These are phyloP conservation scores for Xiphias gladius DNA, from an alignment of 2,113 vertebrate genomes.

Conservation along the genomic window DNA sequence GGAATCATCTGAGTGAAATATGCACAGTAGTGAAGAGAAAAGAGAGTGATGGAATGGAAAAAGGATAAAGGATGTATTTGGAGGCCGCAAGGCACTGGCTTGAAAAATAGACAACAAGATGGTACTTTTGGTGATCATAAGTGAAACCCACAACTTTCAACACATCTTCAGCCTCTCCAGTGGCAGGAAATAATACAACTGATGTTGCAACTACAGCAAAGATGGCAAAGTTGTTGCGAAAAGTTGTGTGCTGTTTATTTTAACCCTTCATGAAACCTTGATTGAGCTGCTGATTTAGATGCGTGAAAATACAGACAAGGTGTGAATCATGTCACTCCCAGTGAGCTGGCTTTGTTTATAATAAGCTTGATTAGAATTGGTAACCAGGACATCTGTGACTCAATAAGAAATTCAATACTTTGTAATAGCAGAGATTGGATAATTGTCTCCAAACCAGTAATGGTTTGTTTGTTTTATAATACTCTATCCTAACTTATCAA, in stretches of 20 bases:
- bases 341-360: background rate
- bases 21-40: conserved; percentile 34
- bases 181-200: background rate
- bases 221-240: background rate
- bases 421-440: background rate
- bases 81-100: background rate
- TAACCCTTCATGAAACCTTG: background rate
- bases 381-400: background rate
- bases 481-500: background rate
- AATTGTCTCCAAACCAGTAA: background rate
- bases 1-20: conserved; percentile 55
- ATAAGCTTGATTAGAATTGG: conserved; percentile 11
- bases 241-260: background rate
- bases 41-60: conserved; percentile 11
- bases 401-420: conserved; percentile 7
- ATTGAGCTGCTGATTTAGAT: conserved; percentile 9
- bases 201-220: background rate
- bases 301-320: conserved; percentile 7
- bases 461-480: background rate
- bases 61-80: conserved; percentile 25
- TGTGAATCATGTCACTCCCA: conserved; percentile 12
- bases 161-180: too few relatives aligned
- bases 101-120: background rate
- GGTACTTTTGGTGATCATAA: too few relatives aligned
- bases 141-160: too few relatives aligned